Percentiles rank a stretch among this genome's conserved stretches.
These are phyloP conservation scores for Rhagoletis zephyria DNA, from an alignment of 1,140 invertebrate genomes.

Conservation along the genomic window DNA sequence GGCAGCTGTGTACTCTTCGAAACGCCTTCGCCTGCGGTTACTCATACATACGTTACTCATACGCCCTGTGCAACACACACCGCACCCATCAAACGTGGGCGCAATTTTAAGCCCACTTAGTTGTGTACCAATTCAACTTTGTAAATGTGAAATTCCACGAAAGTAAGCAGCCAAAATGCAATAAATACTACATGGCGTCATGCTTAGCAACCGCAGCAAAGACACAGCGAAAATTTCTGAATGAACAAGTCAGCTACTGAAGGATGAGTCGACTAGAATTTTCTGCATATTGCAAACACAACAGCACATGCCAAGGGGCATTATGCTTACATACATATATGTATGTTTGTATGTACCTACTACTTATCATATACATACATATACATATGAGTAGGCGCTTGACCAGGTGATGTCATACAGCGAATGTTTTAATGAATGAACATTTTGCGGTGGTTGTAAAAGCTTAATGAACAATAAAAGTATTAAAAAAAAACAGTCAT, in stretches of 20 bases:
- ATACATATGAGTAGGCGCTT: not conserved
- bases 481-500: too few relatives aligned
- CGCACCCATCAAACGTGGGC: not conserved
- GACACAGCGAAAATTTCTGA: slow-evolving; percentile 4
- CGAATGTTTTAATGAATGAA: slow-evolving; percentile 37
- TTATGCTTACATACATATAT: not conserved
- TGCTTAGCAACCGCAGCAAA: not conserved
- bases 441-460: not conserved
- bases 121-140: not conserved
- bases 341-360: not conserved
- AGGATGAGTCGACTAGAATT: slow-evolving; percentile 7
- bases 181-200: not conserved
- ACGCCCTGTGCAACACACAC: not conserved
- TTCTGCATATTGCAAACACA: not conserved
- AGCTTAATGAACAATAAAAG: slow-evolving; percentile 36
- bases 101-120: not conserved
- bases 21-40: slow-evolving; percentile 13
- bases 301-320: not conserved
- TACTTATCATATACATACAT: not conserved
- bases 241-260: slow-evolving; percentile 15
- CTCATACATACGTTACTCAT: slow-evolving; percentile 16
- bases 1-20: not conserved
- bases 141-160: not conserved
- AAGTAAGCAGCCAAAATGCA: not conserved
- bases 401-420: slow-evolving; percentile 23